Conservation (phyloP, 92 coral and sea anemone species). For the Isaurus tuberculatus region DNA sequence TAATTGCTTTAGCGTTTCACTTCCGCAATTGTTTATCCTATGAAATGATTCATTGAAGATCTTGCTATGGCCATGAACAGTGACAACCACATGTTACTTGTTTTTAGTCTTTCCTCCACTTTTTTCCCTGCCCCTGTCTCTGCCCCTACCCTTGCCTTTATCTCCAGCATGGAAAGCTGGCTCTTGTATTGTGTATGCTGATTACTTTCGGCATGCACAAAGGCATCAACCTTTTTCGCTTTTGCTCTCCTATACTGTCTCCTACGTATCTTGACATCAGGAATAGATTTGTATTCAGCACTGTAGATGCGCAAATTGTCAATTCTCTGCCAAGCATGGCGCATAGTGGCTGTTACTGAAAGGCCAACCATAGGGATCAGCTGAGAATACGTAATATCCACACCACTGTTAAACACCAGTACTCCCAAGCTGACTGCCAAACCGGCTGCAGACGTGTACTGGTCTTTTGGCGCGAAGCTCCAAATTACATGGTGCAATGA, state of each 20-base stretch:
- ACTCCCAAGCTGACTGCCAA: constrained; percentile 43
- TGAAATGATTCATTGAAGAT: not conserved
- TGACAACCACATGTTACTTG: not conserved
- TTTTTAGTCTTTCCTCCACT: constrained; percentile 17
- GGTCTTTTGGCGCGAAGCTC: not conserved
- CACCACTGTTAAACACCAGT: constrained; percentile 37
- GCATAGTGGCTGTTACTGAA: constrained; percentile 8
- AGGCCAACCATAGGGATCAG: constrained; percentile 3
- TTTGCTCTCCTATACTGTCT: constrained; percentile 35
- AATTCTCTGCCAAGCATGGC: constrained; percentile 26
- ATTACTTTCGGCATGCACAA: constrained; percentile 27
- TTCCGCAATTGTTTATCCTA: not conserved
- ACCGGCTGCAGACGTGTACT: not conserved
- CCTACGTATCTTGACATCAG: constrained; percentile 31
- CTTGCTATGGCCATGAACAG: not conserved
- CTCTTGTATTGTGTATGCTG: constrained; percentile 37
- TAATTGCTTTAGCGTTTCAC: constrained; percentile 1
- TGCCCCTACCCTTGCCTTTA: not conserved
- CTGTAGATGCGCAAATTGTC: constrained; percentile 19
- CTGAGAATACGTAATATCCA: constrained; percentile 34
- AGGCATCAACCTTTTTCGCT: constrained; percentile 48
- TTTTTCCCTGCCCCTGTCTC: not conserved
- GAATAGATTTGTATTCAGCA: constrained; percentile 36
- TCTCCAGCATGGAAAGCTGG: constrained; percentile 23
- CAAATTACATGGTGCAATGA: not conserved